Base-by-base conservation (phyloP, 2,797 vertebrate species). In the Synanceia verrucosa region DNA sequence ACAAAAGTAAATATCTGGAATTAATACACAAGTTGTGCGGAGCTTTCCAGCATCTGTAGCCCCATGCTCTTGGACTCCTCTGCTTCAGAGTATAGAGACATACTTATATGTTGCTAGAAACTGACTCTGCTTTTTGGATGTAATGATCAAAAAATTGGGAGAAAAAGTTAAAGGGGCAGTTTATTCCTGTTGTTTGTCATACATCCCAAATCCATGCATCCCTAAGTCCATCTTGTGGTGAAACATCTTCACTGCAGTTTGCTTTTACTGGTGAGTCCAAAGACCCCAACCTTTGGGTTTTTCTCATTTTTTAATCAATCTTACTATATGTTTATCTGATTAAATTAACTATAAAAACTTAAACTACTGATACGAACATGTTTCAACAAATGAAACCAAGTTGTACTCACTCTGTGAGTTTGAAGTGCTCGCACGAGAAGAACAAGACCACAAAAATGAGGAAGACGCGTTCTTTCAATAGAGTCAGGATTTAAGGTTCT, bases 221-320 rank as follows among this genome's bases (percentile, higher is more conserved):
- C 85, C 71, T 79, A 76, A 89, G 91, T 92, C 93, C 93, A 91
- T 93, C 93, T 94, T 85, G 91, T 94, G 94, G 94, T 74, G 80
- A 76, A 79, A 78, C 21, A 3, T 65, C 53, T 59, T 71, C 66
- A 94, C 84, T 94, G 85, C 93, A 92, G 50, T 56, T 57, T 52
- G 41, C 50, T 47, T 66, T 33, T 14, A 39, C 37, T 51, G 19
- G 36, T 14, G n/a, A 46, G 11, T 23, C 23, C 44, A n/a, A n/a
- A n/a, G n/a, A n/a, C n/a, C 12, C 34, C 10, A 9, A 60, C 12
- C 24, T 4, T 65, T 51, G 3, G 5, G 4, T 51, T 48, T 57
- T 58, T 51, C 1, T 13, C 1, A 59, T 46, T n/a, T n/a, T n/a
- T 44, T 9, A 3, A 58, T 9, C 9, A 34, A 3, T 4, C 18